Percentiles rank a stretch among this genome's conserved stretches.
phyloP scores from a whole-genome alignment of 2,888 invertebrate genomes.

The Catocala sponsa region DNA sequence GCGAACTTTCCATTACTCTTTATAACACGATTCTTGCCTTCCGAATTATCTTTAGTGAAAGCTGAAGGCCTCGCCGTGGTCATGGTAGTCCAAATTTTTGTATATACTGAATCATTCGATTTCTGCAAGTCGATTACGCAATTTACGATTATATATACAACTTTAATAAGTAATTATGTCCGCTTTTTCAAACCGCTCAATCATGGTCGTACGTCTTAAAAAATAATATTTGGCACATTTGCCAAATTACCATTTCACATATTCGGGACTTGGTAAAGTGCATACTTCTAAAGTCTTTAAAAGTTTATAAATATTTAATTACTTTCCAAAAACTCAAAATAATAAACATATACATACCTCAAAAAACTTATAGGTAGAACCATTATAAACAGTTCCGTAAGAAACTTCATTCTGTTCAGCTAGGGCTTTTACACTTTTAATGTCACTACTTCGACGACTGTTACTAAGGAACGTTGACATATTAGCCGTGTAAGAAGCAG shows the following conservation, averaged over 20 bases:
- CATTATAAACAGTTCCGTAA: slow-evolving; percentile 93
- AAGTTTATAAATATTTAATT: too few relatives aligned
- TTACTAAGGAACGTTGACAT: slow-evolving; percentile 95
- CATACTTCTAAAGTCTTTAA: too few relatives aligned
- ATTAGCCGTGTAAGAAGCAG: slow-evolving; percentile 92
- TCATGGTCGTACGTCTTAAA: too few relatives aligned
- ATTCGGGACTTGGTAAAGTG: too few relatives aligned
- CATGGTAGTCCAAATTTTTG: slow-evolving; percentile 97
- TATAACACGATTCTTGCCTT: slow-evolving; percentile 94
- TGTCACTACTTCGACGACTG: slow-evolving; percentile 93
- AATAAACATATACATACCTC: slow-evolving; percentile 82
- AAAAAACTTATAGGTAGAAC: slow-evolving; percentile 95
- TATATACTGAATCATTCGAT: slow-evolving; percentile 94
- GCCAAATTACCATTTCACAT: too few relatives aligned
- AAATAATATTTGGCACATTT: too few relatives aligned
- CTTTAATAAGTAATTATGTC: not conserved
- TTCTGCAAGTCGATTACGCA: slow-evolving; percentile 81
- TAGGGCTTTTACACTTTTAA: slow-evolving; percentile 94
- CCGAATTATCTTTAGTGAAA: slow-evolving; percentile 92
- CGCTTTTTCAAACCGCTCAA: too few relatives aligned
- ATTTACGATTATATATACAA: not conserved
- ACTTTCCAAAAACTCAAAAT: too few relatives aligned
- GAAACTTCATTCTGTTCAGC: slow-evolving; percentile 95
- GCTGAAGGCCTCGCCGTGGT: slow-evolving; percentile 93
- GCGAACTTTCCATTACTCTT: slow-evolving; percentile 94